Conservation (phyloP, 2,797 vertebrate species). For the Dryobates pubescens region DNA sequence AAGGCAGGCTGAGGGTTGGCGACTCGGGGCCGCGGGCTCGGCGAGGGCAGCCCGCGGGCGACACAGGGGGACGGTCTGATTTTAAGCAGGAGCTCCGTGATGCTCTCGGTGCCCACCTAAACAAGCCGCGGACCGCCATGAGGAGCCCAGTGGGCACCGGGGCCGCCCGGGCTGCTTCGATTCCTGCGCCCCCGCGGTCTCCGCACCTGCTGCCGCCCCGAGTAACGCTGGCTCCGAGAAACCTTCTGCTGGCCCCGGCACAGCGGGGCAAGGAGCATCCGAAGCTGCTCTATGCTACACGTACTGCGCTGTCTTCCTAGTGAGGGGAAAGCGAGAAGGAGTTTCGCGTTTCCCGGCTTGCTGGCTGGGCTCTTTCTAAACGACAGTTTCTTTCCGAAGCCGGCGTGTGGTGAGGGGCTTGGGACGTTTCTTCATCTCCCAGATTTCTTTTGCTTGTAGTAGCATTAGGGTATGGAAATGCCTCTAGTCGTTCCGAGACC, state of each 20-base stretch:
- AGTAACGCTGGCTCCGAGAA: neutral
- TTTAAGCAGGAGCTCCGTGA: accelerated
- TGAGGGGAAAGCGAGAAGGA: neutral
- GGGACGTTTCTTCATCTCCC: neutral
- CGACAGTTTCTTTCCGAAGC: neutral
- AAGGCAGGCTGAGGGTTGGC: neutral
- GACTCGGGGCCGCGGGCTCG: neutral
- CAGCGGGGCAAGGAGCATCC: neutral
- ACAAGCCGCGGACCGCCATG: neutral
- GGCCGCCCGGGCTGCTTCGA: neutral
- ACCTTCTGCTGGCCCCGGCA: neutral
- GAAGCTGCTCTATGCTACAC: too few relatives aligned
- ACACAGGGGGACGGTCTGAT: neutral
- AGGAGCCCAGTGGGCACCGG: neutral
- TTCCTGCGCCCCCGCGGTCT: neutral
- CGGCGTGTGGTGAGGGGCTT: neutral
- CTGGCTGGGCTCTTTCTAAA: neutral
- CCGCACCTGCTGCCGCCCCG: neutral
- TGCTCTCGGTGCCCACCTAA: accelerated
- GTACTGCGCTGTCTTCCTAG: neutral
- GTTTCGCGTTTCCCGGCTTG: neutral
- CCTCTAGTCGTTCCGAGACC: neutral
- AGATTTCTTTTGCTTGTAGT: neutral
- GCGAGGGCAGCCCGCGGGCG: accelerated
- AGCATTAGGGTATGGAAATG: too few relatives aligned